Evolutionary conservation across 2,113 vertebrate genomes (phyloP).

Genomic region (Neopipo cinnamomea): DNA sequence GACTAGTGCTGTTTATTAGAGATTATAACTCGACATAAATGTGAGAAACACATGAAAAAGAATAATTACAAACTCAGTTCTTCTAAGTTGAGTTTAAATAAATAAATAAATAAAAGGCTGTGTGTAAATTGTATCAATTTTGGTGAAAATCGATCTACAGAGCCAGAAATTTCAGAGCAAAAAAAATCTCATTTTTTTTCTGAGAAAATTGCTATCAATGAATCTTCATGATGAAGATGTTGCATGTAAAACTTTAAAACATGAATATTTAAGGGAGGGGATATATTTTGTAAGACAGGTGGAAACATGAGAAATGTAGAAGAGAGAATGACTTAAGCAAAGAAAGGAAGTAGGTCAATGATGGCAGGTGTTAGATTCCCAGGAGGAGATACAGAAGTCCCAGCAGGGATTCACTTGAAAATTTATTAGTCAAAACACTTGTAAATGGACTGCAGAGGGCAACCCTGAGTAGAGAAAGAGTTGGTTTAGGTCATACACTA

Average conservation of each 20-base stretch:
- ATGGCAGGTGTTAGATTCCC: not conserved
- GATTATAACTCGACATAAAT: slow-evolving; percentile 62
- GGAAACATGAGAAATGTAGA: not conserved
- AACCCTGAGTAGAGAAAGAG: not conserved
- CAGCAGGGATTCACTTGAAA: not conserved
- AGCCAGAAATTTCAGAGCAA: not conserved
- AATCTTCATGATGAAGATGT: not conserved
- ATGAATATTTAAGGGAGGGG: not conserved
- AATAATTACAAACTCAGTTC: slow-evolving; percentile 3
- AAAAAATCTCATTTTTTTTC: not conserved
- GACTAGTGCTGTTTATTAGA: slow-evolving; percentile 50
- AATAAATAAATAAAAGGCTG: not conserved
- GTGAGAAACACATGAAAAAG: slow-evolving; percentile 14
- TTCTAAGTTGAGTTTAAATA: not conserved
- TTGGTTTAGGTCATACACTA: not conserved
- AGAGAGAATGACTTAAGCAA: not conserved
- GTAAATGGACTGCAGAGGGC: not conserved
- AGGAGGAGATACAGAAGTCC: not conserved
- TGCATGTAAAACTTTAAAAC: not conserved
- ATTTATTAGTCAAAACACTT: not conserved
- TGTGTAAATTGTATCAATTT: not conserved
- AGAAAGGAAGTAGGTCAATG: not conserved
- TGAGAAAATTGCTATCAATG: not conserved
- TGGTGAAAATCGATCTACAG: not conserved
- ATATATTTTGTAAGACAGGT: not conserved